Evolutionary conservation across 1,140 invertebrate species (phyloP).

Genomic region (Aphaenogaster floridana): DNA sequence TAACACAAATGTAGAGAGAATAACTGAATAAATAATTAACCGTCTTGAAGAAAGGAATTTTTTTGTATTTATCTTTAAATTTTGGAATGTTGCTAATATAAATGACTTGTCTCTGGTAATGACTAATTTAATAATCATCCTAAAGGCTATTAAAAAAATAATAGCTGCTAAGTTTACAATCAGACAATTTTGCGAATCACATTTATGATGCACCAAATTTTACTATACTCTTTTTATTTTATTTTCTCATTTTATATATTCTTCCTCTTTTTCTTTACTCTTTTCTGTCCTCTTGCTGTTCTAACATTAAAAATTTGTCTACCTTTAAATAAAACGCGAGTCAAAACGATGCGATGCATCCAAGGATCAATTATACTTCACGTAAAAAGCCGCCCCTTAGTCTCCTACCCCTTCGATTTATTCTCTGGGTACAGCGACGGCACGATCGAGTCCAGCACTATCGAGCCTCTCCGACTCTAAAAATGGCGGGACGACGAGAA

Average conservation of each 20-base stretch:
- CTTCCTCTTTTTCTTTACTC: neutral
- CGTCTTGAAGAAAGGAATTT: neutral
- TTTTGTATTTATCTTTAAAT: neutral
- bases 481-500: slow-evolving; percentile 55
- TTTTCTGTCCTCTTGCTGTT: neutral
- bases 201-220: neutral
- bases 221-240: neutral
- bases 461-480: slow-evolving; percentile 24
- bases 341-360: neutral
- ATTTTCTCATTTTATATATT: neutral
- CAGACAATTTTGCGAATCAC: neutral
- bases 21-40: neutral
- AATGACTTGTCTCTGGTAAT: neutral
- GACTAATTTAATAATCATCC: neutral
- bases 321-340: neutral
- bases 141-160: neutral
- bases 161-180: neutral
- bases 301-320: neutral
- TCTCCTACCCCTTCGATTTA: neutral
- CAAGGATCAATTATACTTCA: slow-evolving; percentile 56
- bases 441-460: slow-evolving; percentile 52
- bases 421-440: slow-evolving; percentile 33
- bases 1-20: neutral
- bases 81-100: neutral
- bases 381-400: slow-evolving; percentile 34